A percentile compares a stretch with the other conserved stretches of the same genome.
phyloP scores from a whole-genome alignment of 2,113 vertebrate species.

The Microtus richardsoni region DNA sequence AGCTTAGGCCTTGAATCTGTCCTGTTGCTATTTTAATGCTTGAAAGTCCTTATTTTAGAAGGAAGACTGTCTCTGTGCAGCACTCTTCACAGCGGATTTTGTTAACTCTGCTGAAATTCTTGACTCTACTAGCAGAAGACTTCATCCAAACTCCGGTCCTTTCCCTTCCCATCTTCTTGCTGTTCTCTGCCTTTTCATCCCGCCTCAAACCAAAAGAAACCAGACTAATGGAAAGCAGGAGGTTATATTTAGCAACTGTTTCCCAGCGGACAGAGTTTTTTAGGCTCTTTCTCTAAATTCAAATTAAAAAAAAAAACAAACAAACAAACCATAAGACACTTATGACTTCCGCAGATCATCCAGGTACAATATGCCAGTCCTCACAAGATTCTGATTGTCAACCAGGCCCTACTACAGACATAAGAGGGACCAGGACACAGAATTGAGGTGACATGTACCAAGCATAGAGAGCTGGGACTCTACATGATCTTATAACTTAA shows the following conservation, averaged over 20 bases:
- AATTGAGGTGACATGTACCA: background rate
- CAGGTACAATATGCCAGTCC: background rate
- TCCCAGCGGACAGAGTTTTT: background rate
- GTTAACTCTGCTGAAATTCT: background rate
- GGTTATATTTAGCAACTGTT: conserved; percentile 44
- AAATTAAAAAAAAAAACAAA: background rate
- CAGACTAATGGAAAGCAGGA: background rate
- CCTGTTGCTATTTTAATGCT: background rate
- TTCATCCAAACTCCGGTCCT: background rate
- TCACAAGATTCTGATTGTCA: background rate
- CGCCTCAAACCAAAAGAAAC: background rate
- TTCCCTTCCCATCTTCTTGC: background rate
- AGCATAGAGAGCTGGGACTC: background rate
- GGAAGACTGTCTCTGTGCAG: background rate
- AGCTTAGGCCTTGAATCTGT: background rate
- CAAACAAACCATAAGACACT: background rate
- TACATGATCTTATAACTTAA: background rate
- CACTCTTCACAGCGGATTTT: background rate
- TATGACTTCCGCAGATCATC: background rate
- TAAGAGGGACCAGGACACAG: background rate
- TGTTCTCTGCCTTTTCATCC: background rate
- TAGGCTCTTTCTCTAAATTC: background rate
- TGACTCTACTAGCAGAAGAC: background rate
- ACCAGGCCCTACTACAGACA: background rate
- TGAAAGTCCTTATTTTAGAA: background rate